Evolutionary conservation across 2,113 vertebrate genomes (phyloP), one percentile per base, ranked within the genome.

Genomic region (Mormoops blainvillei): DNA sequence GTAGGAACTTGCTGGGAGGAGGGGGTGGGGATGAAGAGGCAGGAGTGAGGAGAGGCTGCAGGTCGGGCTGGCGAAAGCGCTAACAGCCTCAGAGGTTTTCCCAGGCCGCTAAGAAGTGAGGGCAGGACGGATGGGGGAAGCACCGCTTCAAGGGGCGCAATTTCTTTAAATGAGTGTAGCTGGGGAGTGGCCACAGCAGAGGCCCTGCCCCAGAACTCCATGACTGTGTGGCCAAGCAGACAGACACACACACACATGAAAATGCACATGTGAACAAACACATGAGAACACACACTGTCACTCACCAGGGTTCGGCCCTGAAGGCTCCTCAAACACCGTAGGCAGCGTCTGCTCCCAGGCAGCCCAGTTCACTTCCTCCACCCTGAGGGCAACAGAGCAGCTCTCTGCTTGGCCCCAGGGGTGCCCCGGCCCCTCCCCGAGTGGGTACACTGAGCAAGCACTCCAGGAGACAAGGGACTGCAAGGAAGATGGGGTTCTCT

Each of bases 351-450:
- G 98, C 95, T 99, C 99, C 99, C 99, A 99, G 16, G 99, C 98
- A 45, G 98, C 98, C 99, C 99, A 99, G 97, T 99, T 99, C 95
- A 99, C 98, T 97, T 99, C 99, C 97, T 99, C 99, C 91, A 99
- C 99, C 98, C 99, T 99, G 95, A 4, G 4, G 68, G 24, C 13
- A 9, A 86, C 18, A 86, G 58, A 68, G 38, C 48, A 74, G 52
- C 71, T 41, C 13, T 18, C 36, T 36, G 26, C 36, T 50, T 20
- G 31, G 14, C 56, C 45, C 76, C 41, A 20, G 43, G n/a, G 54
- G 58, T 15, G 1, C 58, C 24, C 16, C 0, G 14, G 31, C 61
- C 74, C 73, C 74, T 22, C n/a, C n/a, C n/a, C n/a, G 16, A 45
- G 16, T 13, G 33, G n/a, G 3, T 20, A 16, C 38, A 16, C 38